A percentile compares a stretch with the other conserved stretches of the same genome.
phyloP scores from a whole-genome alignment of 1,140 invertebrate species.

The Leucophenga varia region DNA sequence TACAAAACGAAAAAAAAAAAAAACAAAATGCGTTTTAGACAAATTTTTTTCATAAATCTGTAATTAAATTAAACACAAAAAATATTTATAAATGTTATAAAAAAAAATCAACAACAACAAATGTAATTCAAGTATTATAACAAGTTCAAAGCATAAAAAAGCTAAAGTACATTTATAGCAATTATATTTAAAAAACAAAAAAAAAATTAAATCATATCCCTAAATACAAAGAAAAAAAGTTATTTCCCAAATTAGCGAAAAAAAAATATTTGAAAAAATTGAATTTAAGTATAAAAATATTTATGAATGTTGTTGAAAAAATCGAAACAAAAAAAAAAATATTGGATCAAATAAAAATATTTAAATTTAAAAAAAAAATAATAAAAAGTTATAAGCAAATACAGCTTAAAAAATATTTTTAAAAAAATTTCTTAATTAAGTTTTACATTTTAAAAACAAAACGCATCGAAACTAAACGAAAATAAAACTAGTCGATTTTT shows the following conservation, averaged over 20 bases:
- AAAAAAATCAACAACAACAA: too few relatives aligned
- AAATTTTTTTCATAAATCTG: too few relatives aligned
- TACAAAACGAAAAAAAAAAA: conserved; percentile 3
- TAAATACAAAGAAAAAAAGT: conserved; percentile 40
- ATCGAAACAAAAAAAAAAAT: conserved; percentile 26
- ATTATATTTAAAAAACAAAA: conserved; percentile 23
- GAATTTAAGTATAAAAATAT: too few relatives aligned
- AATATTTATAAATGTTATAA: too few relatives aligned
- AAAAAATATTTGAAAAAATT: too few relatives aligned
- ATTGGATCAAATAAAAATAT: conserved; percentile 23
- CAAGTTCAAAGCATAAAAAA: too few relatives aligned
- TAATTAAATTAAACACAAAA: too few relatives aligned
- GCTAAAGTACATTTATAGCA: too few relatives aligned
- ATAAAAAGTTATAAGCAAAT: conserved; percentile 1
- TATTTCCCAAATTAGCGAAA: conserved; percentile 8
- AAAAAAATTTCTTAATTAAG: conserved; percentile 16
- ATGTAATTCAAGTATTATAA: too few relatives aligned
- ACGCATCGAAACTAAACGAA: too few relatives aligned
- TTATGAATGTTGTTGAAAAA: conserved; percentile 35
- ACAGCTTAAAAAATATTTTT: conserved; percentile 16
- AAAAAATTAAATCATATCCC: conserved; percentile 38
- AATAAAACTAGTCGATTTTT: conserved; percentile 33
- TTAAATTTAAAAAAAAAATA: conserved; percentile 2
- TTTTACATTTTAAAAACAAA: conserved; percentile 6
- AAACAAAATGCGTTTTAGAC: too few relatives aligned